Conservation (phyloP, 2,797 vertebrate genomes). For the Sciaenops ocellatus region DNA sequence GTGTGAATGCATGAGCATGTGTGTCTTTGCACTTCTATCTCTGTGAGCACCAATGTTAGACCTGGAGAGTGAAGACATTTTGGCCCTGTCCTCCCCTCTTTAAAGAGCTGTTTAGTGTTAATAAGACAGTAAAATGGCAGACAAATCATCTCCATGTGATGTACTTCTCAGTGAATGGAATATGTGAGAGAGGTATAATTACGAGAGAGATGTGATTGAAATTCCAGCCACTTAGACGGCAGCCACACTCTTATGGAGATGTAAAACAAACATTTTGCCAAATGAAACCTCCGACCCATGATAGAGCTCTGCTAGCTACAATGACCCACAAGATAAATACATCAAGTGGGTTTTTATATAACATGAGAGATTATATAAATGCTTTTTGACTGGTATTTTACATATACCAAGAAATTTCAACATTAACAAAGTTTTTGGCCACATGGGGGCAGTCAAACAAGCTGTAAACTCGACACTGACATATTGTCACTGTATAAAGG, state of each 20-base stretch:
- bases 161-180: not conserved
- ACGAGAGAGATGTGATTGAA: not conserved
- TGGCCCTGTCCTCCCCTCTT: not conserved
- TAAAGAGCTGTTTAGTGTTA: not conserved
- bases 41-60: not conserved
- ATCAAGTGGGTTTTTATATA: not conserved
- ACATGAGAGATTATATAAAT: not conserved
- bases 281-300: not conserved
- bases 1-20: not conserved
- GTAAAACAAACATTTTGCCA: constrained; percentile 5
- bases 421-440: not conserved
- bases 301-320: not conserved
- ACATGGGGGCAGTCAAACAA: not conserved
- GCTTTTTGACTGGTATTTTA: not conserved
- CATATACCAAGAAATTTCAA: not conserved
- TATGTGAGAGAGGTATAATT: not conserved
- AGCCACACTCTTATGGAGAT: not conserved
- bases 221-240: not conserved
- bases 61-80: not conserved
- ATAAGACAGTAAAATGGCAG: not conserved
- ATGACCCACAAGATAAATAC: not conserved
- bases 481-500: not conserved
- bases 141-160: not conserved
- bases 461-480: not conserved
- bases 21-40: not conserved